Percentiles rank a stretch among this genome's conserved stretches.
Conservation (phyloP, 1,140 invertebrate genomes). For the Drosophila quadrilineata region DNA sequence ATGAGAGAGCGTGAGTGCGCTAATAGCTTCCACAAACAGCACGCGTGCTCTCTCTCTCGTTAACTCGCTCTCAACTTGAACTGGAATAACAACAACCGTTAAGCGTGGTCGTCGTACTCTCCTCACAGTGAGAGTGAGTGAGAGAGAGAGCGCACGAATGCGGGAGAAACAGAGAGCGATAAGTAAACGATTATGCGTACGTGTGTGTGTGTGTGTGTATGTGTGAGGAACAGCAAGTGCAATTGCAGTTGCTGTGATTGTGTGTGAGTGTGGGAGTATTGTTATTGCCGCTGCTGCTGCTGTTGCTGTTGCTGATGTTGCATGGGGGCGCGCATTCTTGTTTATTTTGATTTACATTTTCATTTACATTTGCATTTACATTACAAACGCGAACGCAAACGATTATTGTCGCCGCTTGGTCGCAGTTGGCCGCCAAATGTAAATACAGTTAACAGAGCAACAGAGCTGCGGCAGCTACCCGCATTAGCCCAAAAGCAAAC, state of each 20-base stretch:
- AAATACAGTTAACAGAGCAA: constrained; percentile 41
- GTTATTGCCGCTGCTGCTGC: too few relatives aligned
- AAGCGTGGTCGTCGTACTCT: constrained; percentile 1
- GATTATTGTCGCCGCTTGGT: constrained; percentile 46
- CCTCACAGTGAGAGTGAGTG: too few relatives aligned
- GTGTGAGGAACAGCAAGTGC: constrained; percentile 6
- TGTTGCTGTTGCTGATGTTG: constrained; percentile 31
- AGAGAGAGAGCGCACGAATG: too few relatives aligned
- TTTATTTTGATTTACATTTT: constrained; percentile 71
- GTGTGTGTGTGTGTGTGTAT: constrained; percentile 1
- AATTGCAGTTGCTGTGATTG: constrained; percentile 16
- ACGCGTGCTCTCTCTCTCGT: too few relatives aligned
- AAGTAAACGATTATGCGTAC: too few relatives aligned
- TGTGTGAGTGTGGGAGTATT: constrained; percentile 5
- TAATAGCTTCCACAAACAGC: constrained; percentile 43
- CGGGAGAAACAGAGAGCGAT: too few relatives aligned
- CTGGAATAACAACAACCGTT: constrained; percentile 48
- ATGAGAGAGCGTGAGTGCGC: not conserved
- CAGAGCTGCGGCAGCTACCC: constrained; percentile 3
- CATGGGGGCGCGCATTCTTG: constrained; percentile 69
- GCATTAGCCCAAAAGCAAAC: not conserved
- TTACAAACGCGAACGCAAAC: constrained; percentile 60
- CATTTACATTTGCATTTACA: constrained; percentile 58
- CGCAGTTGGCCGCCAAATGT: constrained; percentile 47
- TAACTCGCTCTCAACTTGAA: too few relatives aligned